Conservation (phyloP, 2,113 vertebrate genomes). For the Tapirus terrestris region DNA sequence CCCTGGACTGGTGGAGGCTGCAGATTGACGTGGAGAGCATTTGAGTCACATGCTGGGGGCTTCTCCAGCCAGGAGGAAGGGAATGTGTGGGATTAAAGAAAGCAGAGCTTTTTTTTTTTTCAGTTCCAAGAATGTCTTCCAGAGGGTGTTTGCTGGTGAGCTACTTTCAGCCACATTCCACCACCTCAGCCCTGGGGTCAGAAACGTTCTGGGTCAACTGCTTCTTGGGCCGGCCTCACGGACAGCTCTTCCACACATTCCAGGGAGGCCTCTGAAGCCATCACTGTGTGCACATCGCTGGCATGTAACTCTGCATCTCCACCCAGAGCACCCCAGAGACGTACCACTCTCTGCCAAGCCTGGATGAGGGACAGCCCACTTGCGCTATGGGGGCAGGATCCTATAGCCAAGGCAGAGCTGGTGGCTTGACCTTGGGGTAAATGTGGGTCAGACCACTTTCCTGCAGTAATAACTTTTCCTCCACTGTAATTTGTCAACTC, state of each 20-base stretch:
- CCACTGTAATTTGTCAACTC: background rate
- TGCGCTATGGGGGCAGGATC: fast-evolving
- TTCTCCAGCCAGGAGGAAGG: background rate
- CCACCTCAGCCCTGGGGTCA: background rate
- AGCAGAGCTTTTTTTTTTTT: background rate
- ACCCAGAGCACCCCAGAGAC: background rate
- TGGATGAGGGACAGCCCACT: background rate
- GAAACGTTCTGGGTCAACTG: fast-evolving
- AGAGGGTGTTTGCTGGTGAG: background rate
- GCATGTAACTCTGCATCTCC: background rate
- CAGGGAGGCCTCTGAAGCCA: background rate
- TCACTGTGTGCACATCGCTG: background rate
- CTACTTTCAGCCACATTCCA: background rate
- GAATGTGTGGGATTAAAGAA: background rate
- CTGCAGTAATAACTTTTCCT: background rate
- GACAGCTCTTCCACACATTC: background rate
- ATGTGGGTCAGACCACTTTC: background rate
- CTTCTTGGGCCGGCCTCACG: background rate
- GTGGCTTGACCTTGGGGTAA: background rate
- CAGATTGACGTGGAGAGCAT: background rate
- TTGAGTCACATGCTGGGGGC: background rate
- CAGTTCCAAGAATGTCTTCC: background rate
- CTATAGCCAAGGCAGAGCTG: background rate
- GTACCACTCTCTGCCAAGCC: fast-evolving
- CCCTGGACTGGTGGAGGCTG: too few species aligned